Evolutionary conservation across 2,888 invertebrate species (phyloP).

Genomic region (Clitarchus hookeri): DNA sequence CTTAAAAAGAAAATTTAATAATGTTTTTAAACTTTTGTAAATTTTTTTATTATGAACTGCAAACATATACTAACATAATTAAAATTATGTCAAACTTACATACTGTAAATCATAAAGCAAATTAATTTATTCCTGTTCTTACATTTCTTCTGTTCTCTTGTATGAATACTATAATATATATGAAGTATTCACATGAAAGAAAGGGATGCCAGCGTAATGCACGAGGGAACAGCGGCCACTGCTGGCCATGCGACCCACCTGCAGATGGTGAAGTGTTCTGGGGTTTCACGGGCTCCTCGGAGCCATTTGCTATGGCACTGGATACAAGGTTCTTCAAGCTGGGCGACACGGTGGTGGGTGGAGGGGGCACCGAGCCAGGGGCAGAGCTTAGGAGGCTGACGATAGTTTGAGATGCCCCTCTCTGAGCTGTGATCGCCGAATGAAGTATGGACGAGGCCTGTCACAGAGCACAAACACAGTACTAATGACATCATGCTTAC

Average conservation of each 20-base stretch:
- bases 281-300: conserved; percentile 35
- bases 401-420: conserved; percentile 57
- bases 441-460: conserved; percentile 51
- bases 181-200: neutral
- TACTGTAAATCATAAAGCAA: too few species aligned
- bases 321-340: conserved; percentile 60
- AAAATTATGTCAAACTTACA: too few species aligned
- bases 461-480: neutral
- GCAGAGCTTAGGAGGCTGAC: conserved; percentile 58
- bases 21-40: too few species aligned
- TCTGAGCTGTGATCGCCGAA: conserved; percentile 49
- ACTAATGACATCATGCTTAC: too few species aligned
- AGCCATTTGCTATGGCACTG: conserved; percentile 54
- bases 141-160: too few species aligned
- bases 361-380: conserved; percentile 40
- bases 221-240: neutral
- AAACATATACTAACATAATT: too few species aligned
- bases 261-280: conserved; percentile 37
- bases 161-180: too few species aligned
- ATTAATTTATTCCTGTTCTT: too few species aligned
- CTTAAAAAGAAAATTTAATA: too few species aligned
- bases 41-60: too few species aligned
- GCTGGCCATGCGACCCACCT: conserved; percentile 27
- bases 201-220: neutral
- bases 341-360: conserved; percentile 52